Evolutionary conservation across 23 tunicate genomes (phyloP).

Genomic region (Phallusia fumigata): DNA sequence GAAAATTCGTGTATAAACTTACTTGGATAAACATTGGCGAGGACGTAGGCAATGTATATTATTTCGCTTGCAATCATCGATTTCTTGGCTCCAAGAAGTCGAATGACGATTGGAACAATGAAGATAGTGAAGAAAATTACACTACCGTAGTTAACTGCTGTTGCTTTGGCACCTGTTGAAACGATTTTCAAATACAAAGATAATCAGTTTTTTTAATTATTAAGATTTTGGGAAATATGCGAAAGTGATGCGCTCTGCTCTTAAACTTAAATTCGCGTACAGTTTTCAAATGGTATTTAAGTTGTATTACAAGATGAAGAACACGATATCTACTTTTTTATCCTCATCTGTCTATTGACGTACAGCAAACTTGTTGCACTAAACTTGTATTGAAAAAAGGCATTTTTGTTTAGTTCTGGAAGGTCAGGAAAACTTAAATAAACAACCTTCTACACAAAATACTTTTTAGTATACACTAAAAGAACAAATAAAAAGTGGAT

Average conservation of each 20-base stretch:
- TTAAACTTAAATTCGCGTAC: neutral
- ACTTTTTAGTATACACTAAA: neutral
- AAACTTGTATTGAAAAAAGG: no score
- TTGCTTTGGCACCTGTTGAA: neutral
- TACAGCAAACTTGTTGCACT: no score
- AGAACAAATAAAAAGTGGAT: neutral
- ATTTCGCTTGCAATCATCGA: constrained; percentile 17
- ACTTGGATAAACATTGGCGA: constrained; percentile 38
- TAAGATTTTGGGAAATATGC: neutral
- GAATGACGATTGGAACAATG: constrained; percentile 14
- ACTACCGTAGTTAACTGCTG: neutral
- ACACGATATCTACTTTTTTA: no score
- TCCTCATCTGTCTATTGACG: no score
- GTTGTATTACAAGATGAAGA: no score
- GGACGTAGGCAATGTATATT: constrained; percentile 15
- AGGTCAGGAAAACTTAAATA: no score
- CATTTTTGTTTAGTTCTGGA: no score
- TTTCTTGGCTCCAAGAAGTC: constrained; percentile 31
- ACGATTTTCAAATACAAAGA: neutral
- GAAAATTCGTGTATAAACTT: neutral
- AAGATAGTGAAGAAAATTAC: neutral
- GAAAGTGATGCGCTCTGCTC: neutral
- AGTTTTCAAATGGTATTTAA: no score
- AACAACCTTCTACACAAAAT: neutral
- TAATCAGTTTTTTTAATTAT: neutral